Evolutionary conservation across 2,888 invertebrate genomes (phyloP).

Genomic region (Megastigmus dorsalis): DNA sequence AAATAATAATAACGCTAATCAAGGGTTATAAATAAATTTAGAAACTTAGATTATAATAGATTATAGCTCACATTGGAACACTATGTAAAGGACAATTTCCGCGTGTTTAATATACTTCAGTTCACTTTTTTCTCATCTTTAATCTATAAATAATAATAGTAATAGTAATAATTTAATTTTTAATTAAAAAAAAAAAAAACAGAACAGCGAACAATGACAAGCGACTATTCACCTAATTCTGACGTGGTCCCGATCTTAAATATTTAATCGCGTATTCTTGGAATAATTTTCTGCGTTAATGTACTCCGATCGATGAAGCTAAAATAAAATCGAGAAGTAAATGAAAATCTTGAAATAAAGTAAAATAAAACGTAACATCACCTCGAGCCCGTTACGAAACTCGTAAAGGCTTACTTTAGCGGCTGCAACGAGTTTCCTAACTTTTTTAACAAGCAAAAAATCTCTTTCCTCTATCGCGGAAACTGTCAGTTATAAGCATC

Average conservation of each 20-base stretch:
- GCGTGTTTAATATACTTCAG: no score
- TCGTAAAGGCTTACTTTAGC: neutral
- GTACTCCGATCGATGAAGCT: neutral
- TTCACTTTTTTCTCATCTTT: no score
- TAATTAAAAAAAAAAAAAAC: no score
- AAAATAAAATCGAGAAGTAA: no score
- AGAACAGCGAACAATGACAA: slow-evolving; percentile 17
- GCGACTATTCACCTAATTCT: slow-evolving; percentile 11
- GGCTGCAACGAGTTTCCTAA: slow-evolving; percentile 2
- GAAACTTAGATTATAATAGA: neutral
- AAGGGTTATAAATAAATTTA: neutral
- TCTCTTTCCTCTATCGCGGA: neutral
- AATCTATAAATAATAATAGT: no score
- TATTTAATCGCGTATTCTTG: neutral
- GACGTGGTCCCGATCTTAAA: slow-evolving; percentile 27
- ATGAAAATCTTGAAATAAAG: neutral
- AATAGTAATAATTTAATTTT: slow-evolving; percentile 1
- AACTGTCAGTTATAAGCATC: no score
- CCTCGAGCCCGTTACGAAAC: neutral
- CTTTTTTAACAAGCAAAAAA: slow-evolving; percentile 6
- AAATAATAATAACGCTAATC: neutral
- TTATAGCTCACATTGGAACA: slow-evolving; percentile 12
- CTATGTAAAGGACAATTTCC: neutral
- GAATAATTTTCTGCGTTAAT: neutral
- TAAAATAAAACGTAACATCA: neutral